These are phyloP conservation scores for Ptychadena robeensis DNA, from an alignment of 2,797 vertebrate species.

Conservation along the genomic window DNA sequence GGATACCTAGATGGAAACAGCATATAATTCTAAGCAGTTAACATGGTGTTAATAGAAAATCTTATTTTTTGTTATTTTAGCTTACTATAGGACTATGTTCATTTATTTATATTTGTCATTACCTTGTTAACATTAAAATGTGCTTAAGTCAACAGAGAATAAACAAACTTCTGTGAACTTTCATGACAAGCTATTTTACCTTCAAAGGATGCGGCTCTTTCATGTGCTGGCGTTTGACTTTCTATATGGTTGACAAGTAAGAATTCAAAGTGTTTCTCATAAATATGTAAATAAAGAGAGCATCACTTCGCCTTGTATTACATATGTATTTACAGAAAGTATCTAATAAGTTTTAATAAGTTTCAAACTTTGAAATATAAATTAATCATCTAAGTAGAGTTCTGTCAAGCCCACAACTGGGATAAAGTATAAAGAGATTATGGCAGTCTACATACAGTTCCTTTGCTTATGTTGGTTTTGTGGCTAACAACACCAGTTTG, in stretches of 20 bases:
- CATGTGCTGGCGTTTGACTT: neutral
- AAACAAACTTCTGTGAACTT: constrained; percentile 20
- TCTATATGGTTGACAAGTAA: constrained; percentile 13
- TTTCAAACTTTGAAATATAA: neutral
- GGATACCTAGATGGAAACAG: neutral
- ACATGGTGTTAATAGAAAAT: neutral
- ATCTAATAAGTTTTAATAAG: constrained; percentile 2
- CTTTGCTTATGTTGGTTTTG: neutral
- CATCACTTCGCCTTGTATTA: neutral
- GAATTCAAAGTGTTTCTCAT: constrained; percentile 2
- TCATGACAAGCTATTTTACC: constrained; percentile 24
- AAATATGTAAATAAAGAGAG: constrained; percentile 11
- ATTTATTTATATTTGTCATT: neutral
- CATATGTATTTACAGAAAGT: constrained; percentile 35
- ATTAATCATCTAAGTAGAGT: neutral
- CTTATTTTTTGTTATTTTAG: neutral
- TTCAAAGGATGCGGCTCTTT: constrained; percentile 18
- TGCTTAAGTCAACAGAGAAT: neutral
- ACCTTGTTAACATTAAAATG: neutral
- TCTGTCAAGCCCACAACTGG: neutral
- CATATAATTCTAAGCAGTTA: neutral
- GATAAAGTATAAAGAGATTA: neutral
- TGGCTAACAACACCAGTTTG: too few relatives aligned
- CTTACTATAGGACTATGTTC: neutral
- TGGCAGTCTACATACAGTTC: too few relatives aligned